Base-by-base conservation (phyloP, 2,888 invertebrate species). In the Eretmocerus hayati region DNA sequence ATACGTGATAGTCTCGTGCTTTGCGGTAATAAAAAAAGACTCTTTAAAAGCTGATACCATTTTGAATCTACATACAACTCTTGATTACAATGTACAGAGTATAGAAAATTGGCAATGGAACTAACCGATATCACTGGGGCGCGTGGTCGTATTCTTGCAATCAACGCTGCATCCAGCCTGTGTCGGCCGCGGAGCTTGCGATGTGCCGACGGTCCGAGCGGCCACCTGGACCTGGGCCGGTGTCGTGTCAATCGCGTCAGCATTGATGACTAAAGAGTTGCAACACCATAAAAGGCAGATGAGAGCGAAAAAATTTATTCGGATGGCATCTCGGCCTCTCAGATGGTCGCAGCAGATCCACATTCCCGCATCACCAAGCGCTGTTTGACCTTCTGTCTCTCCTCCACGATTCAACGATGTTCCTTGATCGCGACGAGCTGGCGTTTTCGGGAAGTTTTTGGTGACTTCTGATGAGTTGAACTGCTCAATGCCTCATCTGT, bases 311-410 rank as follows among this genome's bases (percentile, higher is more conserved):
- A 31, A 59, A 55, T 58, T 62, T 61, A 62, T 59, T 58, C 62
- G 59, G 59, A 63, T 64, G 68, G 65, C 68, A 58, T 63, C 61
- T 62, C 63, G 69, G 68, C 68, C 63, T 64, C 63, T 63, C 65
- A 64, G 58, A 59, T 59, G 60, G 61, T 63, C 59, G 56, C 63
- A 63, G 56, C 66, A 60, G 65, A 69, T 69, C 70, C 70, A 69
- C 70, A 70, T 70, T 64, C 69, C 70, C 68, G 69, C 70, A 70
- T 70, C 62, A 70, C 69, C 66, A 42, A 37, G 33, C 22, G 18
- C 42, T 22, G 26, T 41, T 45, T 33, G 35, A 11, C 18, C 30
- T 23, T n/a, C 15, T 23, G 26, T 36, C 30, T 35, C 26, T 36
- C 18, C 21, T 31, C 23, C 35, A 19, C 6, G 19, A 18, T 6